Base-by-base conservation (phyloP, 92 coral and sea anemone genomes). In the Galaxea fascicularis region DNA sequence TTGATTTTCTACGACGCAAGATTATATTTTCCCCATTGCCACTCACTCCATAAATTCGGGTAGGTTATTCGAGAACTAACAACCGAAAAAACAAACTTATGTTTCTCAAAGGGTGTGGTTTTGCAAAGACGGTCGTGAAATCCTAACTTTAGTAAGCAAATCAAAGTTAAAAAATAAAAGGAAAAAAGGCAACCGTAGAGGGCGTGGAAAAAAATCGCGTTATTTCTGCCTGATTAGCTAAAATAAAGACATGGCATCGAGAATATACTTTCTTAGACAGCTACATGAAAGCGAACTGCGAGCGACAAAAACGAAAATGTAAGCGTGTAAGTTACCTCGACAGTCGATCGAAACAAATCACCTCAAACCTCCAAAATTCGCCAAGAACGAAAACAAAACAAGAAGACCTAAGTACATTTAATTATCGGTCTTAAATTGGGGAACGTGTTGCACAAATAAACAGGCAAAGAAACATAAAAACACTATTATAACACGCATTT, bases 1-100 rank as follows among this genome's bases (percentile, higher is more conserved):
- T 16, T 24, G 24, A 77, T 77, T 59, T n/a, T 26, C 25, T 77
- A 46, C 58, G 27, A 77, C 44, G 58, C 41, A 60, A 57, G 69
- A 24, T 57, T 39, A 58, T 58, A 59, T 35, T 30, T 57, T 25
- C 30, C 58, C 14, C n/a, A 35, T 7, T 60, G 11, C 49, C 28
- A 29, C 30, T 29, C 11, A 20, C 45, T 24, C 21, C 18, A 25
- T 17, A 10, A 22, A 16, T 46, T 26, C 9, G 1, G 59, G 28
- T 58, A 22, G 80, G n/a, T n/a, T n/a, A n/a, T n/a, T n/a, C 68
- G 31, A 8, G 29, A 29, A 51, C 26, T 15, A 52, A 16, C 4
- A 7, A 13, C 52, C 35, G 11, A 76, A 28, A 58, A 57, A 57
- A 31, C 25, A 59, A 62, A 39, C 11, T 28, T 64, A 56, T 13